Base-by-base conservation (phyloP, 2,888 invertebrate genomes). In the Microplitis deprimator region DNA sequence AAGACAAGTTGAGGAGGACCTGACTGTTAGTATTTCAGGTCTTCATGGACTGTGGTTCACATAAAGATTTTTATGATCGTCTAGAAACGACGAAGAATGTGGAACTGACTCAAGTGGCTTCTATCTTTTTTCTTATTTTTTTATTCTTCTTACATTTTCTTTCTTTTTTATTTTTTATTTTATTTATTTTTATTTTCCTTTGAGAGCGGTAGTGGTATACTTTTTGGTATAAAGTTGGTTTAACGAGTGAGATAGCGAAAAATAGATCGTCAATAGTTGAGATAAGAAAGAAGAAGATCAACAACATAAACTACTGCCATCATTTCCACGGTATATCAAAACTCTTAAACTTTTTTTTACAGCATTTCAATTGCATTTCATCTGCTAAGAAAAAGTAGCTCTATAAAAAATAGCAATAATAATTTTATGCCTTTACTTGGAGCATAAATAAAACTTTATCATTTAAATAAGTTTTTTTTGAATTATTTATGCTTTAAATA, bases 41-140 rank as follows among this genome's bases (percentile, higher is more conserved):
- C 75, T 79, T 79, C 73, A 79, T 75, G 79, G 77, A 79, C 75
- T 79, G 76, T 77, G 74, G 75, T 70, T 77, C 75, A 71, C 70
- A 79, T 79, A 79, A 79, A 81, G 79, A 81, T 50, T 75, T 67
- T 75, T 65, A 65, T 65, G 65, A 29, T 65, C 65, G 29, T 65
- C 38, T 65, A 29, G 65, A 29, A 29, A 65, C 65, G 65, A 65
- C 65, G 13, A 65, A 65, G 20, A 17, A 65, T 65, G 65, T 20
- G 65, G 50, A 65, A 65, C 29, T 8, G 20, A 65, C 20, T 65
- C 13, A 65, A 65, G 65, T 65, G 29, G 50, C 50, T 50, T 50
- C 50, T 50, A 50, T 50, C 13, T 13, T 50, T 50, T 50, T 5
- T 50, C 10, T 41, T 41, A 10, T 10, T 10, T 41, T 20, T 20